Evolutionary conservation across 2,113 vertebrate genomes (phyloP), one percentile per base, ranked within the genome.

Genomic region (Turnix velox): DNA sequence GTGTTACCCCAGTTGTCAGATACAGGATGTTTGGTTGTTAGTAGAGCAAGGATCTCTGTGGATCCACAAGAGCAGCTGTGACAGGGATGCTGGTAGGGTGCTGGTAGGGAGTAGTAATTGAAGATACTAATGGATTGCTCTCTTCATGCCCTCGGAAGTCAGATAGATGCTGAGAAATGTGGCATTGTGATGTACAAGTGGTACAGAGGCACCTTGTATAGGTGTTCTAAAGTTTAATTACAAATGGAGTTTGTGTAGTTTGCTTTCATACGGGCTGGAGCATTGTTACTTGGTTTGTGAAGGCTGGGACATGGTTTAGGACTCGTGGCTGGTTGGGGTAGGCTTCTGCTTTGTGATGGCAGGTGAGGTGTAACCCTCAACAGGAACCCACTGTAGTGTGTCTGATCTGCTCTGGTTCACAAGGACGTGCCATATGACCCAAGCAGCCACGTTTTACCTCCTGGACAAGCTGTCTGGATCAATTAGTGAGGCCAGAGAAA

Each of bases 361-460:
- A 3, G 51, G 15, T 33, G 3, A 66, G 46, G 40, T 15, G 28
- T 39, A 18, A 10, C 23, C 58, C 42, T 54, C 6, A 46, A 0
- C 9, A 9, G 4, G 12, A 51, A 9, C 0, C 4, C 7, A 2
- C n/a, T 18, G 33, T 25, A 54, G 31, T 40, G 33, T 30, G 23
- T 33, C 1, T 42, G 39, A 59, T 42, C 9, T 19, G 12, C 18
- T 59, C 49, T 17, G n/a, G 33, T 15, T 62, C 19, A 15, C 27
- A 9, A 12, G 43, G 39, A 27, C 0, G 0, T 3, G 2, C 5
- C 25, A 5, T n/a, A n/a, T 31, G 52, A 72, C 18, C 2, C 1
- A 18, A 58, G 31, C 14, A 12, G 51, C n/a, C 16, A 1, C 16
- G 37, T 55, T 49, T 83, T 22, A 57, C 8, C 35, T 74, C 35